These are phyloP conservation scores for Eubasilissa regina DNA, from an alignment of 1,140 invertebrate species.

Conservation along the genomic window DNA sequence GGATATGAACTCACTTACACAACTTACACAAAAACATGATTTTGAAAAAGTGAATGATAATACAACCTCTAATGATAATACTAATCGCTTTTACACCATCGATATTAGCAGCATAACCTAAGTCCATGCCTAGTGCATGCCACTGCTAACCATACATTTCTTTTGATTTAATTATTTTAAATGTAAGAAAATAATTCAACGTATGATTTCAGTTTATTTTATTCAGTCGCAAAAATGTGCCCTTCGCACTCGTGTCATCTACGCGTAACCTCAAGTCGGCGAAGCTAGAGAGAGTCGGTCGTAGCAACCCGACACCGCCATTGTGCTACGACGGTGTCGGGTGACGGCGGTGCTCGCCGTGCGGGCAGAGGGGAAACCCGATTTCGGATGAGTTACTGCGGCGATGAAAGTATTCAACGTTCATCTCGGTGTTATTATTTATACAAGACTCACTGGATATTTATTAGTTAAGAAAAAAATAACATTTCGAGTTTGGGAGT, in stretches of 20 bases:
- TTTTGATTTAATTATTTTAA: no score
- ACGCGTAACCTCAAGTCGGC: constrained; percentile 8
- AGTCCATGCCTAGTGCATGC: no score
- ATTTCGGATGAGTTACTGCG: constrained; percentile 5
- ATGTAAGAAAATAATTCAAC: no score
- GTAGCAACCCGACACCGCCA: constrained; percentile 23
- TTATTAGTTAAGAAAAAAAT: background rate
- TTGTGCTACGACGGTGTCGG: constrained; percentile 16
- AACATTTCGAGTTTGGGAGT: no score
- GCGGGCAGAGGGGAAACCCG: background rate
- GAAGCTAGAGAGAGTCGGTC: background rate
- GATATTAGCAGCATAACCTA: no score
- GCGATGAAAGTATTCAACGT: constrained; percentile 2
- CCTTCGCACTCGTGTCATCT: constrained; percentile 16
- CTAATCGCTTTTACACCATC: no score
- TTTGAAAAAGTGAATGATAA: no score
- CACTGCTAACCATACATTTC: no score
- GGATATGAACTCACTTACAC: no score
- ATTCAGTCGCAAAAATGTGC: background rate
- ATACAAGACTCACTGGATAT: background rate
- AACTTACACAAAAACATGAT: no score
- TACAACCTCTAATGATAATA: no score
- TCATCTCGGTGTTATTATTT: background rate
- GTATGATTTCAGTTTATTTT: no score
- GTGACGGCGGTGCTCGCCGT: background rate